These are phyloP conservation scores for Andrena fulva DNA, from an alignment of 2,888 invertebrate genomes.

Conservation along the genomic window DNA sequence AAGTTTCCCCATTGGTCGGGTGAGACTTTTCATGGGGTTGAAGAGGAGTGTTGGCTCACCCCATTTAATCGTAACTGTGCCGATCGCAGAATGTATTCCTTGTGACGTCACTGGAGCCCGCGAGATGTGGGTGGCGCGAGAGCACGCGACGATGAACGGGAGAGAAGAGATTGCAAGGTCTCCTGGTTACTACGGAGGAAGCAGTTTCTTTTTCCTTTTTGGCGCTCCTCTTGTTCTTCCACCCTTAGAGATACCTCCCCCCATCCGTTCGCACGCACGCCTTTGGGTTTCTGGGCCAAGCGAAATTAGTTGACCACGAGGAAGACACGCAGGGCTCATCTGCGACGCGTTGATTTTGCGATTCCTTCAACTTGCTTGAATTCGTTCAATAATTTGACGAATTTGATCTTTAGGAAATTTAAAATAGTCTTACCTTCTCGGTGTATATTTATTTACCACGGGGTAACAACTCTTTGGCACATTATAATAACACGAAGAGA, in stretches of 20 bases:
- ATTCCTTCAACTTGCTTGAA: neutral
- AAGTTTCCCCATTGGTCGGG: conserved; percentile 77
- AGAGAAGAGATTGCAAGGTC: conserved; percentile 57
- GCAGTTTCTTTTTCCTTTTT: neutral
- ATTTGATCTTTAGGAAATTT: neutral
- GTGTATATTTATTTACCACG: too few relatives aligned
- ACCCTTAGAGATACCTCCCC: neutral
- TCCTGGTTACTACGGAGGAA: neutral
- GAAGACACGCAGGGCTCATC: conserved; percentile 41
- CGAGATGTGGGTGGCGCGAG: conserved; percentile 43
- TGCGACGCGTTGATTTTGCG: neutral
- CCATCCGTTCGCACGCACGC: conserved; percentile 1
- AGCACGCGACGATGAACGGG: conserved; percentile 36
- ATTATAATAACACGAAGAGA: too few relatives aligned
- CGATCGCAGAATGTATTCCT: conserved; percentile 71
- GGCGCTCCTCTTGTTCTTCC: neutral
- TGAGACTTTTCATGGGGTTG: conserved; percentile 74
- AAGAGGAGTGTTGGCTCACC: conserved; percentile 66
- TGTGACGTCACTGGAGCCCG: conserved; percentile 74
- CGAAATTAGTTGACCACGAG: conserved; percentile 40
- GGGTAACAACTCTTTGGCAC: too few relatives aligned
- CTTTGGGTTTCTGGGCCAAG: conserved; percentile 43
- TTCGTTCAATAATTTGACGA: neutral
- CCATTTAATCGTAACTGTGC: conserved; percentile 60
- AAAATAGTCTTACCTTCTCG: neutral